phyloP scores from a whole-genome alignment of 2,797 vertebrate genomes.

The Emys orbicularis region DNA sequence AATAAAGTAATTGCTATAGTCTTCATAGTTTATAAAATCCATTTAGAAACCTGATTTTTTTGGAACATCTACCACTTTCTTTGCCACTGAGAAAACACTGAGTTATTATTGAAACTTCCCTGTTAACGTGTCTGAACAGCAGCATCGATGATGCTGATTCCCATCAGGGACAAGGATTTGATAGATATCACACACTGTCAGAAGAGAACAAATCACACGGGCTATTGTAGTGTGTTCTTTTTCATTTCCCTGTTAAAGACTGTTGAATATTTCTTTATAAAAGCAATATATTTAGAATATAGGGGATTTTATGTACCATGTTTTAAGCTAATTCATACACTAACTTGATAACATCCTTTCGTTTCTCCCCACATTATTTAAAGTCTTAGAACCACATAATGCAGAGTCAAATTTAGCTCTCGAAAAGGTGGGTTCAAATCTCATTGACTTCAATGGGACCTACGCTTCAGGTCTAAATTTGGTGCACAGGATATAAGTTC shows the following conservation, averaged over 20 bases:
- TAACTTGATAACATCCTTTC: neutral
- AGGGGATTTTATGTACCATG: neutral
- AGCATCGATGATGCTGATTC: conserved; percentile 4
- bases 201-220: neutral
- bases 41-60: neutral
- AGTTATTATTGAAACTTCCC: neutral
- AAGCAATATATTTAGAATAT: neutral
- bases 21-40: neutral
- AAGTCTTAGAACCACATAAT: neutral
- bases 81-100: neutral
- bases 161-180: conserved; percentile 26
- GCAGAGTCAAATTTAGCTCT: neutral
- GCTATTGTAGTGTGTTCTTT: neutral
- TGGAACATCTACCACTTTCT: neutral
- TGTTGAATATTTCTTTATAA: neutral
- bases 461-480: neutral
- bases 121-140: neutral
- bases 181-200: conserved; percentile 25
- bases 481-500: neutral
- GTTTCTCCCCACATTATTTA: neutral
- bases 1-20: neutral
- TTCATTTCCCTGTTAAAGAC: neutral
- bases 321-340: neutral
- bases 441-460: fast-evolving
- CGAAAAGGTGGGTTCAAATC: neutral